Base-by-base conservation (phyloP, 2,888 invertebrate species). In the Standfussiana lucernea region DNA sequence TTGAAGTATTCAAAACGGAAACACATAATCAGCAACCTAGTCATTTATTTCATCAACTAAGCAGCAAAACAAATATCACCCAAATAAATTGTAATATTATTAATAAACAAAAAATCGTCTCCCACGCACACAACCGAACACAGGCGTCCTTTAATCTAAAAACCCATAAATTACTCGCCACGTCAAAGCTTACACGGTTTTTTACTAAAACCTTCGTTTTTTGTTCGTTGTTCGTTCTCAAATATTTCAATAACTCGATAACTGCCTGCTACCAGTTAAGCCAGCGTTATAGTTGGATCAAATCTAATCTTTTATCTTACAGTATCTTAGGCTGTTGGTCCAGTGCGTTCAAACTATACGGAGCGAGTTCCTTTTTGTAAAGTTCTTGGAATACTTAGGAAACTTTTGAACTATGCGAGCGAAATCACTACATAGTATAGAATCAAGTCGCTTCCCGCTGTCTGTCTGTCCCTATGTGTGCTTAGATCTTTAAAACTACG, bases 211-310 rank as follows among this genome's bases (percentile, higher is more conserved):
- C 69, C 75, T 66, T 71, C 45, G 84, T 80, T 87, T 80, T 79
- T 72, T 77, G 61, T 72, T 42, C 47, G 40, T 56, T 80, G 56
- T 68, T 65, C 68, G 61, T 70, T 82, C 75, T 68, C 86, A 87
- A 88, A 88, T 88, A 88, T 88, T 88, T 88, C 88, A 87, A 88
- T 88, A 88, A 87, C 80, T 87, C 84, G 88, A 87, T 88, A 88
- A 87, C 83, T 79, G 77, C 47, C 61, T 69, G 88, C 88, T 88
- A 83, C 88, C 76, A 87, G 87, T 88, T 81, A 76, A 71, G 56
- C 37, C 21, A 40, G 77, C 73, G 86, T 83, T 82, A 86, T 87
- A 80, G 82, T 79, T 85, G 75, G 75, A 85, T 85, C 83, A 79
- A 80, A 87, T 88, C 87, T 88, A 78, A 88, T 87, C 87, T 88